Evolutionary conservation across 2,113 vertebrate species (phyloP).

Genomic region (Syngnathoides biaculeatus): DNA sequence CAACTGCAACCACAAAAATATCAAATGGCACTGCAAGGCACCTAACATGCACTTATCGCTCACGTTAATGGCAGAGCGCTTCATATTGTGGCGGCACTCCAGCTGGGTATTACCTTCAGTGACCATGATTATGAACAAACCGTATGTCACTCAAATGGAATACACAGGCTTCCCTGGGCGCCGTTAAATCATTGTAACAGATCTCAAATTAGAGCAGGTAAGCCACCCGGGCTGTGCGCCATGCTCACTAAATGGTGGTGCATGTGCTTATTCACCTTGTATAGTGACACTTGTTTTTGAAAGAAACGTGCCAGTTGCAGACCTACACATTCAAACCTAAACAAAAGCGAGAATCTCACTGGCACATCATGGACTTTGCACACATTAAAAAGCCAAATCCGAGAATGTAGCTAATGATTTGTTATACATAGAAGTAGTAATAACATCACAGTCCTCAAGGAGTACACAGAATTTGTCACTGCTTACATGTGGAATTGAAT

Average conservation of each 20-base stretch:
- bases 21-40: slow-evolving; percentile 1
- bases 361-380: slow-evolving; percentile 23
- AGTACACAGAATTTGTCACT: too few relatives aligned
- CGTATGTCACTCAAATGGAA: slow-evolving; percentile 21
- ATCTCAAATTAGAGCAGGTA: slow-evolving; percentile 43
- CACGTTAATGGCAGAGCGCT: neutral
- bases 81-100: neutral
- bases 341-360: slow-evolving; percentile 36
- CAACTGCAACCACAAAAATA: neutral
- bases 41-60: neutral
- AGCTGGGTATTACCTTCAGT: slow-evolving; percentile 7
- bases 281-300: neutral
- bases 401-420: slow-evolving; percentile 53
- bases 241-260: neutral
- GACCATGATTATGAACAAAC: slow-evolving; percentile 9
- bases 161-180: slow-evolving; percentile 39
- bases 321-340: neutral
- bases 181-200: slow-evolving; percentile 41
- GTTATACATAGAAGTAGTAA: slow-evolving; percentile 57
- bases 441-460: too few relatives aligned
- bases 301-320: neutral
- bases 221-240: slow-evolving; percentile 18
- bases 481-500: too few relatives aligned
- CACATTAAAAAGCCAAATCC: slow-evolving; percentile 52
- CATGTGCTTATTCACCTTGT: neutral